phyloP scores from a whole-genome alignment of 2,797 vertebrate species.

The Peromyscus attwateri region DNA sequence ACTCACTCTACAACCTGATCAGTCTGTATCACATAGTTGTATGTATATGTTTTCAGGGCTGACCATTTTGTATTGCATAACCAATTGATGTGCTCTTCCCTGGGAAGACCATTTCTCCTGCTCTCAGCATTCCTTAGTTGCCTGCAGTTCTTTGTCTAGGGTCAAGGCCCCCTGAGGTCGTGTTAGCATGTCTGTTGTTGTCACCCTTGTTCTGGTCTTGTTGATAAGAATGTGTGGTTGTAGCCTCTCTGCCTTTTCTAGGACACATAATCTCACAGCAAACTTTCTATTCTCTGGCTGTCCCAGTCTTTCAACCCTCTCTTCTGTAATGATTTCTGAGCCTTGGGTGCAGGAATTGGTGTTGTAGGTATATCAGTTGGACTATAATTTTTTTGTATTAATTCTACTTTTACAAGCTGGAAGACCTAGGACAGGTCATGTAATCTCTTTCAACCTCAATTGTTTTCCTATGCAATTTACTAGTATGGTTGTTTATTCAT shows the following conservation, averaged over 20 bases:
- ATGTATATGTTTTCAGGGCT: not conserved
- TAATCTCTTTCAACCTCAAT: constrained; percentile 32
- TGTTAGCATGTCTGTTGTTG: not conserved
- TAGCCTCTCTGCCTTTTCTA: not conserved
- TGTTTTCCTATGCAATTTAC: not conserved
- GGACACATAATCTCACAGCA: not conserved
- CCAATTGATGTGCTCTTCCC: not conserved
- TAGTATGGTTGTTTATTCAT: not conserved
- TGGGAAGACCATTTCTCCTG: not conserved
- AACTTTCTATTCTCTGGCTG: not conserved
- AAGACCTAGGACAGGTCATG: not conserved
- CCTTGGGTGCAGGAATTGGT: not conserved
- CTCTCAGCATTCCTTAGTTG: not conserved
- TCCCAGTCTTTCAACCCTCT: not conserved
- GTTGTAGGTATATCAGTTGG: not conserved
- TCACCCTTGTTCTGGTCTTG: not conserved
- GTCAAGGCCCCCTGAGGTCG: not conserved
- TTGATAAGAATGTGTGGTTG: not conserved
- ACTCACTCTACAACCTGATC: not conserved
- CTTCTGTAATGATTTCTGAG: not conserved
- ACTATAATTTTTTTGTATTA: constrained; percentile 18
- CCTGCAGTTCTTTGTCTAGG: not conserved
- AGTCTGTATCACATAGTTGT: not conserved
- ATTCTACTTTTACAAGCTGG: constrained; percentile 51
- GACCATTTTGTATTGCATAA: not conserved